A percentile compares a stretch with the other conserved stretches of the same genome.
These are phyloP conservation scores for Arnoldichthys spilopterus DNA, from an alignment of 2,797 vertebrate species.

Conservation along the genomic window DNA sequence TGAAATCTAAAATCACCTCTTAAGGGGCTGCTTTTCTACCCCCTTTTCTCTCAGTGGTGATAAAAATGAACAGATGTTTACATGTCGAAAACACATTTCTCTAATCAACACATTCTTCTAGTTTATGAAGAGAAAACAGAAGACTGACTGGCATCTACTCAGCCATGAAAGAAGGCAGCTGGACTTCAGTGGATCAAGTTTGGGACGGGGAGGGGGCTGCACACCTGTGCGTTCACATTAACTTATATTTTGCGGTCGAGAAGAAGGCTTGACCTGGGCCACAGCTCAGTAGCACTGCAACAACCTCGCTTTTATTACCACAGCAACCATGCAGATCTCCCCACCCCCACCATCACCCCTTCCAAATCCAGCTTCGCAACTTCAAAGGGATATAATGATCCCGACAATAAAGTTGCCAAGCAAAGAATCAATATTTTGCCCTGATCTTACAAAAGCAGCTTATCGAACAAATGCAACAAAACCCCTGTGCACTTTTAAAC, in stretches of 20 bases:
- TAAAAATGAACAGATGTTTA: conserved; percentile 29
- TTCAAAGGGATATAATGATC: conserved; percentile 67
- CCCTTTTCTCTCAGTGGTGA: background rate
- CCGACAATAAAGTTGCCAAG: conserved; percentile 12
- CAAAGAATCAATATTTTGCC: background rate
- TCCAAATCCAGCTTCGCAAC: conserved; percentile 60
- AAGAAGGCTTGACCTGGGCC: conserved; percentile 39
- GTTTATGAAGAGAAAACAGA: conserved; percentile 13
- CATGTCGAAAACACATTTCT: conserved; percentile 22
- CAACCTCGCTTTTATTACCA: conserved; percentile 37
- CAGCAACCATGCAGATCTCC: conserved; percentile 44
- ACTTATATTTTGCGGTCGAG: conserved; percentile 44
- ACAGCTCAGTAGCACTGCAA: conserved; percentile 25
- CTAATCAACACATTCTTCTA: conserved; percentile 11
- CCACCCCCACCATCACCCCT: conserved; percentile 17
- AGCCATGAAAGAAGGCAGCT: conserved; percentile 48
- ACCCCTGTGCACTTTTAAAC: no score
- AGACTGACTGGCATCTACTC: conserved; percentile 18
- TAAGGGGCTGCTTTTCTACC: conserved; percentile 14
- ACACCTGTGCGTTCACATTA: conserved; percentile 50
- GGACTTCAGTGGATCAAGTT: conserved; percentile 46
- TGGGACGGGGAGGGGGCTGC: background rate
- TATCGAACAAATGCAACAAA: no score
- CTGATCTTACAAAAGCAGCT: no score
- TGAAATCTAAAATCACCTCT: conserved; percentile 1